Evolutionary conservation across 1,140 invertebrate genomes (phyloP), one percentile per base, ranked within the genome.

Genomic region (Adelges cooleyi): DNA sequence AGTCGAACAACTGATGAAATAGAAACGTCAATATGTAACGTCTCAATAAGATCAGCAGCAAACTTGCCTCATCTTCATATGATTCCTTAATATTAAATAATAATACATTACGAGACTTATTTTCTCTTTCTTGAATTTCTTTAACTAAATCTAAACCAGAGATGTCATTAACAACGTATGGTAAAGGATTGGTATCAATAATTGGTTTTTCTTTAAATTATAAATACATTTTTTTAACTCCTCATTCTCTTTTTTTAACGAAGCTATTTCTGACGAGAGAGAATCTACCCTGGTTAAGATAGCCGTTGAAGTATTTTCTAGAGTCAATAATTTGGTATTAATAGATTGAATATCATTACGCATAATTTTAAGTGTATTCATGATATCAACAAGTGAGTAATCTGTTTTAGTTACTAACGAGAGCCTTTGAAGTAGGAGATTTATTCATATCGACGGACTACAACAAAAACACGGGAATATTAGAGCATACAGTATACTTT

Each of bases 91-190:
- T 8, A 51, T 51, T 51, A 51, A 51, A 51, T 29, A 29, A 8
- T 51, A 51, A 29, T 18, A 51, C 17, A 8, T 51, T 51, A 29
- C 49, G 49, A n/a, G 49, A 51, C 49, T 51, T 51, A 51, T 1
- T 51, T 25, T 51, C 49, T 25, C n/a, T 51, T 1, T 29, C 49
- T 51, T 18, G n/a, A 6, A 51, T n/a, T 51, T 51, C n/a, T 51
- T 51, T 51, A 29, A 51, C 25, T 5, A 51, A 17, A 51, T 51
- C 25, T 8, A 51, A 29, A 13, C 25, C 49, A 27, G 49, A 8
- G 10, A 27, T n/a, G 22, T 51, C 9, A 18, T 29, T 51, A 51
- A 8, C 25, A 29, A n/a, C 2, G 15, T 50, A 5, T 2, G 25
- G 9, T 18, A 25, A 51, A 51, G 4, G 10, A 25, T 4, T 29